Evolutionary conservation across 2,888 invertebrate genomes (phyloP), one percentile per base, ranked within the genome.

Genomic region (Brachypterus glaber): DNA sequence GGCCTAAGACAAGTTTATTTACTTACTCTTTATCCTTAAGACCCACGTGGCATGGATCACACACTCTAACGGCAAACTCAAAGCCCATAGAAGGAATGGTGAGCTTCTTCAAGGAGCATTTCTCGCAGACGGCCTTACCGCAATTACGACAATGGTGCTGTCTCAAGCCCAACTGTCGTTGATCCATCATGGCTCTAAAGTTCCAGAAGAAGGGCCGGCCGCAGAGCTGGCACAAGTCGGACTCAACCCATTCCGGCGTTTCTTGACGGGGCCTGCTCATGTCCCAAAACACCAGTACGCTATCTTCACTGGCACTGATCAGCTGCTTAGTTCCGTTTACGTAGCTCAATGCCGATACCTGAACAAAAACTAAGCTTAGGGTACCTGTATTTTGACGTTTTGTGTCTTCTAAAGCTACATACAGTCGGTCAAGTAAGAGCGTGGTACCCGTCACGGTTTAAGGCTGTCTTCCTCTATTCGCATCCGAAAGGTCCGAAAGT

Each of bases 201-300:
- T 99, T 99, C 98, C 98, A 98, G 68, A 97, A 97, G 70, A 98
- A 98, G 14, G 98, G 98, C 42, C 86, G 76, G 35, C 83, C 81
- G 64, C 98, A 99, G 41, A 90, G 73, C 72, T 97, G 86, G 64
- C 98, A 99, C 27, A 81, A 74, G 65, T 97, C 96, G 27, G 89
- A 82, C 60, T 96, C 95, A 46, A 80, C 78, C 98, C 98, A 98
- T 44, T 82, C 82, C 9, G 97, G 95, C 0, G 95, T 95, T 76
- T 93, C 92, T 55, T 83, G 78, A 35, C 96, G 74, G 57, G 79
- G 76, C 37, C 83, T 79, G 36, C 77, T 79, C 91, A 96, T 92
- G 65, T 93, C 89, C 95, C 95, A 95, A 53, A 90, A 86, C 12
- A 93, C 88, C 11, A 96, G 72, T 7, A 87, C 86, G 2, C 89